A percentile compares a stretch with the other conserved stretches of the same genome.
Evolutionary conservation across 2,797 vertebrate species (phyloP).

Genomic region (Macroramphosus scolopax): DNA sequence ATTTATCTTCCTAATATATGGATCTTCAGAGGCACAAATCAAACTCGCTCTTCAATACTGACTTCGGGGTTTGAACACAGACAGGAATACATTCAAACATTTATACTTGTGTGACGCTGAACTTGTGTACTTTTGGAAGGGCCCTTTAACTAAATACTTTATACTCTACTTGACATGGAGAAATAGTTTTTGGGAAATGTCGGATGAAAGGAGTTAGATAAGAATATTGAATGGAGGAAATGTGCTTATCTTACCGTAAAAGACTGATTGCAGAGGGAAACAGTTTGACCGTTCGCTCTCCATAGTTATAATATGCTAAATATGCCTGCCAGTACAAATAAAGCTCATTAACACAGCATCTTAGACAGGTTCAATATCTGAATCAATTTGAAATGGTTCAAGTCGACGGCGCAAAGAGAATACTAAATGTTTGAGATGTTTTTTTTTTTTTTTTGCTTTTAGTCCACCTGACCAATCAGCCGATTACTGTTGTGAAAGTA

Average conservation of each 20-base stretch:
- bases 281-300: not conserved
- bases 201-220: too few relatives aligned
- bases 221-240: not conserved
- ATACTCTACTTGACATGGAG: too few relatives aligned
- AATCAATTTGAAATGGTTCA: too few relatives aligned
- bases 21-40: constrained; percentile 37
- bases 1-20: constrained; percentile 57
- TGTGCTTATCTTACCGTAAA: not conserved
- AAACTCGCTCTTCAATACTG: constrained; percentile 16
- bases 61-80: constrained; percentile 3
- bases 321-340: not conserved
- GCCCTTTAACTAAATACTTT: not conserved
- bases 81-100: constrained; percentile 27
- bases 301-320: not conserved
- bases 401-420: too few relatives aligned
- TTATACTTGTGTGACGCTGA: constrained; percentile 10
- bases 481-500: too few relatives aligned
- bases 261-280: not conserved
- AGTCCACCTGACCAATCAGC: too few relatives aligned
- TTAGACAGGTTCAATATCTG: too few relatives aligned
- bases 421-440: too few relatives aligned
- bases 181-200: too few relatives aligned
- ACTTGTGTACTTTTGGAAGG: not conserved
- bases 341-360: not conserved
- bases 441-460: too few relatives aligned